phyloP scores from a whole-genome alignment of 2,888 invertebrate genomes.

The Tenthredo amoena region DNA sequence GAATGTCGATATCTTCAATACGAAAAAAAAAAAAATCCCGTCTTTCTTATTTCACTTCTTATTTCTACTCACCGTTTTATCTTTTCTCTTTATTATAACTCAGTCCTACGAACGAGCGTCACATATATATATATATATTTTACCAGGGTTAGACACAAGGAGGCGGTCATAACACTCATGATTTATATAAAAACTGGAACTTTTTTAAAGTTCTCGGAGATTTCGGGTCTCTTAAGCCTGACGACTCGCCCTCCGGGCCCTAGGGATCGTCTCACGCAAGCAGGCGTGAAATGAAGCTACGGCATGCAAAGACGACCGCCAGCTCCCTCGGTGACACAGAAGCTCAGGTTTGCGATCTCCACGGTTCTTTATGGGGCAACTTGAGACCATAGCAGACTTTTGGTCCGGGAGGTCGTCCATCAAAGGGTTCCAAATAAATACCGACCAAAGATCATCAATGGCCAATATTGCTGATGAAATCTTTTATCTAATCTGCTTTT shows the following conservation, averaged over 20 bases:
- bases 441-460: conserved; percentile 58
- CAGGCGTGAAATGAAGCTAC: conserved; percentile 71
- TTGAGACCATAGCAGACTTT: conserved; percentile 65
- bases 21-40: not conserved
- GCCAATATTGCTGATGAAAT: conserved; percentile 4
- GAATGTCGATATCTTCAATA: not conserved
- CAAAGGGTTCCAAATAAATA: conserved; percentile 76
- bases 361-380: conserved; percentile 73
- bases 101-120: not conserved
- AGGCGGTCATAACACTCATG: conserved; percentile 38
- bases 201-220: conserved; percentile 31
- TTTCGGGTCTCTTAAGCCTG: conserved; percentile 20
- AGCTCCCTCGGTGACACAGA: conserved; percentile 66
- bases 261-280: conserved; percentile 62
- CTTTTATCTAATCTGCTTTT: conserved; percentile 20
- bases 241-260: conserved; percentile 28
- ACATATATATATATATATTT: conserved; percentile 3
- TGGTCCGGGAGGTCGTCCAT: conserved; percentile 68
- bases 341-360: conserved; percentile 63
- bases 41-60: not conserved
- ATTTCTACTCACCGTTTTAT: not conserved
- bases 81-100: not conserved
- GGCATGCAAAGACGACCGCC: conserved; percentile 61
- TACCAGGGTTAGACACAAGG: conserved; percentile 51
- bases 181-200: conserved; percentile 51